Percentiles rank a stretch among this genome's conserved stretches.
phyloP scores from a whole-genome alignment of 2,888 invertebrate species.

The Chrysomela aeneicollis region DNA sequence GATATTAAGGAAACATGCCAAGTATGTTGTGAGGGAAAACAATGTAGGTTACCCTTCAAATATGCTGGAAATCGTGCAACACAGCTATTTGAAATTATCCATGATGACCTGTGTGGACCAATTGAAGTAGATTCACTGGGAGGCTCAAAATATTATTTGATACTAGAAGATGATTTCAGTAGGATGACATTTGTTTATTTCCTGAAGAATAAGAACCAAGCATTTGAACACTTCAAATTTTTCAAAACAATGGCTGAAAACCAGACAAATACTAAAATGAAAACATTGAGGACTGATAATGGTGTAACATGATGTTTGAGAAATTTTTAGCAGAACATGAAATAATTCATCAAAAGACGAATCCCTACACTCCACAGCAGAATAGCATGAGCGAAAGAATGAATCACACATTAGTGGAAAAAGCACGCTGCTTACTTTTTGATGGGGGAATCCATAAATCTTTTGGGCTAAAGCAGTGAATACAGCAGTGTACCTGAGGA shows the following conservation, averaged over 20 bases:
- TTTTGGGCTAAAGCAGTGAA: too few relatives aligned
- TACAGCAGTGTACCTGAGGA: too few relatives aligned
- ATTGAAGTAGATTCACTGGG: too few relatives aligned
- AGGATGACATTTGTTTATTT: conserved; percentile 35
- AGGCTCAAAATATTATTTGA: conserved; percentile 34
- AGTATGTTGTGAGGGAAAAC: conserved; percentile 25
- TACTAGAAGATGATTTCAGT: conserved; percentile 34
- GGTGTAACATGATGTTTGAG: conserved; percentile 26
- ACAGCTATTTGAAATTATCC: conserved; percentile 30
- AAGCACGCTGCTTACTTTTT: conserved; percentile 45
- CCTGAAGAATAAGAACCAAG: too few relatives aligned
- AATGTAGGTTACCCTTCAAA: too few relatives aligned
- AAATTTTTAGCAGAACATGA: conserved; percentile 41
- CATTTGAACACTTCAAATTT: too few relatives aligned
- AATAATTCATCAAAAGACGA: conserved; percentile 48
- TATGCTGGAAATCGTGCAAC: conserved; percentile 26
- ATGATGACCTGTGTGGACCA: conserved; percentile 36
- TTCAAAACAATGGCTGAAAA: too few relatives aligned
- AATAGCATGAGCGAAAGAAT: conserved; percentile 50
- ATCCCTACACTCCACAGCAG: conserved; percentile 49
- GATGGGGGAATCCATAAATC: conserved; percentile 40
- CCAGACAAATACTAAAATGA: too few relatives aligned
- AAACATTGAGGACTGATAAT: too few relatives aligned
- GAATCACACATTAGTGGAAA: conserved; percentile 43
- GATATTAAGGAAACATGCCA: conserved; percentile 16